Evolutionary conservation across 2,888 invertebrate genomes (phyloP).

Genomic region (Netelia inedita): DNA sequence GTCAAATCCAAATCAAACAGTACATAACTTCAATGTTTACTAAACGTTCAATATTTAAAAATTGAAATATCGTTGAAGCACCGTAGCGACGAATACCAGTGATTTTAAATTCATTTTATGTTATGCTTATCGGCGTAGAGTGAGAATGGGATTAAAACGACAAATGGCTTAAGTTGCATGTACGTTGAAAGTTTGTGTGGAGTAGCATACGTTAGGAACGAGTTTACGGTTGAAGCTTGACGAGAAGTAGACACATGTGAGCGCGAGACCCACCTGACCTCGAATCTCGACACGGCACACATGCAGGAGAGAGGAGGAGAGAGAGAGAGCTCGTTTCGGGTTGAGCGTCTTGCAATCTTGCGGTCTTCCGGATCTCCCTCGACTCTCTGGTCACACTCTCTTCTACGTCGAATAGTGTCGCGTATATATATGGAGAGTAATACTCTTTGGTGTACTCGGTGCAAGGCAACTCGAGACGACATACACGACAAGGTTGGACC

Average conservation of each 20-base stretch:
- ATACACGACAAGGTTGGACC: conserved; percentile 48
- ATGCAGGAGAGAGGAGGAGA: conserved; percentile 16
- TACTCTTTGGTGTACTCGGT: conserved; percentile 42
- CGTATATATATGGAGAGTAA: conserved; percentile 14
- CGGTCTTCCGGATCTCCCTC: conserved; percentile 65
- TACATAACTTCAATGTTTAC: too few relatives aligned
- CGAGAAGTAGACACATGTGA: conserved; percentile 5
- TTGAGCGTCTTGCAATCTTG: conserved; percentile 67
- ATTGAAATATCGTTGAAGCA: too few relatives aligned
- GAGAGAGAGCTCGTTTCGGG: conserved; percentile 47
- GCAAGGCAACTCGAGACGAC: conserved; percentile 6
- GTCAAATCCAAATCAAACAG: too few relatives aligned
- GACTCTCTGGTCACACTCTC: conserved; percentile 49
- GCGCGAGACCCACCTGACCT: conserved; percentile 55
- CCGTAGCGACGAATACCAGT: not conserved
- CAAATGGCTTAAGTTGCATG: not conserved
- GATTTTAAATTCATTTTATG: not conserved
- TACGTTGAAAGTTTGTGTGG: not conserved
- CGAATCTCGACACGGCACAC: conserved; percentile 56
- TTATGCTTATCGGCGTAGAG: not conserved
- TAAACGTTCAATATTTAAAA: too few relatives aligned
- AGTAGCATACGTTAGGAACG: not conserved
- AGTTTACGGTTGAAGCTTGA: conserved; percentile 9
- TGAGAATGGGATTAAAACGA: conserved; percentile 27
- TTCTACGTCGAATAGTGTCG: conserved; percentile 12